Evolutionary conservation across 1,140 invertebrate genomes (phyloP), one percentile per base, ranked within the genome.

Genomic region (Adoxophyes honmai): DNA sequence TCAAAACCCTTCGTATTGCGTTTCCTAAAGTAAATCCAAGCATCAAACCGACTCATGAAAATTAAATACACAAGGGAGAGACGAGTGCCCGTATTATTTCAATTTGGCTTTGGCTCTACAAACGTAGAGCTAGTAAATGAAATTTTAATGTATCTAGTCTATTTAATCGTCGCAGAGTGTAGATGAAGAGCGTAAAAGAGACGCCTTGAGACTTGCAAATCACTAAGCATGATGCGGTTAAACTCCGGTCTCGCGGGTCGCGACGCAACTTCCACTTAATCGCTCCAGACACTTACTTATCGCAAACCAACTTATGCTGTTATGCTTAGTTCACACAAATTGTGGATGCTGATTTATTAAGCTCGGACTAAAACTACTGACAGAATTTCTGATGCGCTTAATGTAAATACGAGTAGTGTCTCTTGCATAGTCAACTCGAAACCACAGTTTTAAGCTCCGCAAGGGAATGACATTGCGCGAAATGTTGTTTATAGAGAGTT

Each of bases 291-390:
- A n/a, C 42, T 48, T 44, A 44, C 39, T 48, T 48, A 48, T 48
- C 42, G 42, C 42, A 16, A 21, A 21, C 39, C 21, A 48, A 48
- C 42, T 48, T 48, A 48, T 33, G 42, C 42, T 48, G 42, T 48
- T 48, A 48, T 21, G 42, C 11, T 48, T 44, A 44, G 39, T 44
- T 48, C 42, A 33, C 42, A 48, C 42, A 48, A 48, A 48, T 48
- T 48, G 21, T 48, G n/a, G 42, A 48, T 48, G 42, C 21, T 48
- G 42, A 48, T 48, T 48, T 48, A 48, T 48, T 48, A 48, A 48
- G 42, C 21, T 48, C 21, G 11, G 42, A 21, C 42, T 48, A 18
- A 48, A 33, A 48, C 21, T 48, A 48, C 42, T 48, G 42, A 21
- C 42, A 48, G 42, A 48, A 48, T 48, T 48, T 18, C 11, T 21